phyloP scores from a whole-genome alignment of 1,140 invertebrate species.

The Pseudomyrmex flavicornis region DNA sequence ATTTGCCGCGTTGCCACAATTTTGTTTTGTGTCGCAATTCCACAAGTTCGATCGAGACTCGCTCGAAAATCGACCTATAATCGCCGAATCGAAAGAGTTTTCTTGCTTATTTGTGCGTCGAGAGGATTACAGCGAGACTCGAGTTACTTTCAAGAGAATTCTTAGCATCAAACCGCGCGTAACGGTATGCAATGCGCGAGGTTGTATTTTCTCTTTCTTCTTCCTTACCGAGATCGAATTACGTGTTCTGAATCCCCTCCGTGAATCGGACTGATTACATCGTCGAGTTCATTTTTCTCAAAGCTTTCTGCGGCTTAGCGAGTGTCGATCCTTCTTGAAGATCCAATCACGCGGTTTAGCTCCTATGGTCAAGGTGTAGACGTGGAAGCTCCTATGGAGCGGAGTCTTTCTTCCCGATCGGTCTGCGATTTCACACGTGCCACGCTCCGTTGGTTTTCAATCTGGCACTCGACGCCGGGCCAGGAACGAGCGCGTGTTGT shows the following conservation, averaged over 20 bases:
- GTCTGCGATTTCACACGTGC: constrained; percentile 30
- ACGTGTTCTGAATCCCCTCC: constrained; percentile 35
- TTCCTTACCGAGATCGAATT: constrained; percentile 43
- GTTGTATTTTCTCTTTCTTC: constrained; percentile 40
- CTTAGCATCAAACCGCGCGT: constrained; percentile 35
- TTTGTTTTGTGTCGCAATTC: background rate
- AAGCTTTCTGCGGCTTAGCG: constrained; percentile 31
- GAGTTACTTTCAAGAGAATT: constrained; percentile 27
- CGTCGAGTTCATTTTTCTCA: constrained; percentile 50
- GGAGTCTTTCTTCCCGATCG: constrained; percentile 14
- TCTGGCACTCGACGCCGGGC: constrained; percentile 43
- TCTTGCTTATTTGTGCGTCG: constrained; percentile 3
- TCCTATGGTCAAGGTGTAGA: background rate
- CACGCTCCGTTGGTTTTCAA: constrained; percentile 53
- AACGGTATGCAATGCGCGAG: constrained; percentile 14
- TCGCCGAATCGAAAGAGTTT: background rate
- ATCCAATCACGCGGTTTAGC: constrained; percentile 15
- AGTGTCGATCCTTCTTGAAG: constrained; percentile 34
- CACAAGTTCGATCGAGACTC: no score
- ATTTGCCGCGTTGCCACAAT: background rate
- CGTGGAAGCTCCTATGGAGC: background rate
- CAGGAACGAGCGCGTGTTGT: constrained; percentile 11
- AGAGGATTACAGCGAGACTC: constrained; percentile 1
- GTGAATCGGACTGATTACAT: constrained; percentile 49
- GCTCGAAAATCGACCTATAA: no score